These are phyloP conservation scores for Daboia siamensis DNA, from an alignment of 2,113 vertebrate species.

Conservation along the genomic window DNA sequence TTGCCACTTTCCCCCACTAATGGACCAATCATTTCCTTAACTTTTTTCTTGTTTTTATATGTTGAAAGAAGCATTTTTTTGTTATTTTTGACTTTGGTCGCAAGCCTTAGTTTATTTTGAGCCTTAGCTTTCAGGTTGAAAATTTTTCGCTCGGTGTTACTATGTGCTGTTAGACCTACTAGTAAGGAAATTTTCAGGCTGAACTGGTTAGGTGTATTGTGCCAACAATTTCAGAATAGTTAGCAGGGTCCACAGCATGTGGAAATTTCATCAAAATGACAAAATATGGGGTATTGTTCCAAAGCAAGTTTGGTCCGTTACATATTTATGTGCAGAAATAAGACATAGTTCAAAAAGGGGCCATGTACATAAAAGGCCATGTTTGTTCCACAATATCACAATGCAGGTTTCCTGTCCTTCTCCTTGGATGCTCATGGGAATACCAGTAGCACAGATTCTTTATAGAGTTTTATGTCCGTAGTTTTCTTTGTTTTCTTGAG, in stretches of 20 bases:
- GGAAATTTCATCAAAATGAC: neutral
- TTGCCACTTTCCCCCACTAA: no score
- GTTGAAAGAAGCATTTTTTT: no score
- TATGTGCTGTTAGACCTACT: neutral
- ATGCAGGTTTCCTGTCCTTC: neutral
- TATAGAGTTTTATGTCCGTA: neutral
- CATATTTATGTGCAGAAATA: neutral
- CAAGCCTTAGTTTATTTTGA: no score
- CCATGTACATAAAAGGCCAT: neutral
- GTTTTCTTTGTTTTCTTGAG: neutral
- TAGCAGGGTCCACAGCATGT: neutral
- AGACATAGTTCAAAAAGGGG: neutral
- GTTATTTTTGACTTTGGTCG: no score
- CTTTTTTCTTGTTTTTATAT: no score
- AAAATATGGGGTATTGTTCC: neutral
- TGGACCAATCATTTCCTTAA: no score
- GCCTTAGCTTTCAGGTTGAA: neutral
- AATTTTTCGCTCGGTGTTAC: neutral
- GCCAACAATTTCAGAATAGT: neutral
- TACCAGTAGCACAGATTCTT: neutral
- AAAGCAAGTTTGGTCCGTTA: neutral
- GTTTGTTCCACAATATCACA: neutral
- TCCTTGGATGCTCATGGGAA: neutral
- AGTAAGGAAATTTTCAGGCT: neutral
- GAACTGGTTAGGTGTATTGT: neutral